These are phyloP conservation scores for Drusus annulatus DNA, from an alignment of 1,140 invertebrate genomes.

Conservation along the genomic window DNA sequence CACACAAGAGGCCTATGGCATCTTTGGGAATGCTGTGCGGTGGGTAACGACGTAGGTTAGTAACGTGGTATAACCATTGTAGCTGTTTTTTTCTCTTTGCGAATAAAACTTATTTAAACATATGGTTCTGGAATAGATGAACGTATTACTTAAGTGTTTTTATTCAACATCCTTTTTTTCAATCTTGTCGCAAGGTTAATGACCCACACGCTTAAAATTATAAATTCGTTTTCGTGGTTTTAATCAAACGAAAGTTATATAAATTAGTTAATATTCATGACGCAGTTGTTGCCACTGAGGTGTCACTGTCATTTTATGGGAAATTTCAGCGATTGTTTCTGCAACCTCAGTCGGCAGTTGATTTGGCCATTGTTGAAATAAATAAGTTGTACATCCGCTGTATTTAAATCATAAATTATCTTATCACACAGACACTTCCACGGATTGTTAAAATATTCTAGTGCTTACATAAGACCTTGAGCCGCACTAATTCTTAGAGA, in stretches of 20 bases:
- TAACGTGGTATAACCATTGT: neutral
- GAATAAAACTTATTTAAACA: constrained; percentile 2
- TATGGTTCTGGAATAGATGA: neutral
- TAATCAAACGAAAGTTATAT: neutral
- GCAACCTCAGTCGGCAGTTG: neutral
- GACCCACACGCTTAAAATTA: neutral
- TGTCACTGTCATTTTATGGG: neutral
- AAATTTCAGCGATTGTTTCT: constrained; percentile 2
- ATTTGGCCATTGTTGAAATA: neutral
- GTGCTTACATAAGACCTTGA: too few relatives aligned
- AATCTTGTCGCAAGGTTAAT: constrained; percentile 4
- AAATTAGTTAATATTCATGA: neutral
- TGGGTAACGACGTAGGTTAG: too few relatives aligned
- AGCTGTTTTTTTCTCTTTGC: neutral
- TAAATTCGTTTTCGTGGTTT: neutral
- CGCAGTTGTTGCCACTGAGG: neutral
- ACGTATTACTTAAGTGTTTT: too few relatives aligned
- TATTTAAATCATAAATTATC: too few relatives aligned
- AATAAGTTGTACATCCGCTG: too few relatives aligned
- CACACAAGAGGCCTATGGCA: too few relatives aligned
- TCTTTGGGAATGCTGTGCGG: too few relatives aligned
- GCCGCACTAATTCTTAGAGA: too few relatives aligned
- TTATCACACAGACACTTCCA: too few relatives aligned
- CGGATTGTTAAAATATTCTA: too few relatives aligned
- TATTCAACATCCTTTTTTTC: neutral